These are phyloP conservation scores for Lindbergichthys nudifrons DNA, from an alignment of 2,797 vertebrate species.

Conservation along the genomic window DNA sequence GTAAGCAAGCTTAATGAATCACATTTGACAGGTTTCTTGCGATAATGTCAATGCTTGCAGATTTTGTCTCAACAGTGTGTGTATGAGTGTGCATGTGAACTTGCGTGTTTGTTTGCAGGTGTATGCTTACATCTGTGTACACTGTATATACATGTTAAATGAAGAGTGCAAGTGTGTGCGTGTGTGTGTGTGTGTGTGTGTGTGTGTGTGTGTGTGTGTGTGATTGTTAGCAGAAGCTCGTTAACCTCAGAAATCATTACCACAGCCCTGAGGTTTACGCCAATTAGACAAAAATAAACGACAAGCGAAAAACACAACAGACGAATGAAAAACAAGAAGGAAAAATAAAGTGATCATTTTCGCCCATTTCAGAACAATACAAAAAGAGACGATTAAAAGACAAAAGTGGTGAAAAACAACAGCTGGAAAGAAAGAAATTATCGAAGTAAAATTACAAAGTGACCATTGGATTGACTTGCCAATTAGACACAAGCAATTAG, in stretches of 20 bases:
- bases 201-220: slow-evolving; percentile 26
- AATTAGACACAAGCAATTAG: not conserved
- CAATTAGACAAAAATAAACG: slow-evolving; percentile 74
- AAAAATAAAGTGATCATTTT: slow-evolving; percentile 60
- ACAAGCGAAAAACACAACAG: slow-evolving; percentile 55
- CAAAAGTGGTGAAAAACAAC: not conserved
- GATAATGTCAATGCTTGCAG: slow-evolving; percentile 25
- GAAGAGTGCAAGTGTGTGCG: not conserved
- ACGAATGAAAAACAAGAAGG: slow-evolving; percentile 64
- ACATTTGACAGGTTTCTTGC: slow-evolving; percentile 30
- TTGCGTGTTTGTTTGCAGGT: not conserved
- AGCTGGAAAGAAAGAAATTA: slow-evolving; percentile 29
- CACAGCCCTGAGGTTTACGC: slow-evolving; percentile 76
- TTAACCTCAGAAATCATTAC: slow-evolving; percentile 78
- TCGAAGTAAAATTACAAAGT: slow-evolving; percentile 21
- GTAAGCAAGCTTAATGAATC: slow-evolving; percentile 39
- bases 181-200: not conserved
- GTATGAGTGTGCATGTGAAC: not conserved
- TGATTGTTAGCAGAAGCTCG: slow-evolving; percentile 75
- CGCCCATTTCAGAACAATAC: slow-evolving; percentile 45
- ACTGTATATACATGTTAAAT: slow-evolving; percentile 4
- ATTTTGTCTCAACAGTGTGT: slow-evolving; percentile 22
- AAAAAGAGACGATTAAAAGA: slow-evolving; percentile 23
- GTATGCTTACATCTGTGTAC: slow-evolving; percentile 18
- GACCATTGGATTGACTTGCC: slow-evolving; percentile 18